Conservation (phyloP, 2,888 invertebrate species). For the Octonoba sinensis region DNA sequence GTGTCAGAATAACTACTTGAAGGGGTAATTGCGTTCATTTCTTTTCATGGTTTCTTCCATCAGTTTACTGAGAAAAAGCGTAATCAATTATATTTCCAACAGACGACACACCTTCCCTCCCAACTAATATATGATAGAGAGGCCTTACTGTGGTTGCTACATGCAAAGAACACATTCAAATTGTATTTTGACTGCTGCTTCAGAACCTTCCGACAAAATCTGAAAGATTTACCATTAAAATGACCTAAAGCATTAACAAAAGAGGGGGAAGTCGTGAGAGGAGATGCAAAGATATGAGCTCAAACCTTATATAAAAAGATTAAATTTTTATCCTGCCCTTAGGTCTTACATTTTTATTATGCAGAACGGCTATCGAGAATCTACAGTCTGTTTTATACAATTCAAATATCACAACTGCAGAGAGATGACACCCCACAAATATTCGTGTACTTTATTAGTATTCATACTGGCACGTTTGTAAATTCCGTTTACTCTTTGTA, state of each 20-base stretch:
- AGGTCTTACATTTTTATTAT: conserved; percentile 28
- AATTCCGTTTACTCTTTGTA: conserved; percentile 55
- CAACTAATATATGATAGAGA: neutral
- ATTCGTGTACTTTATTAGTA: conserved; percentile 25
- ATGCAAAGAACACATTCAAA: conserved; percentile 6
- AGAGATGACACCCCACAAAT: conserved; percentile 13
- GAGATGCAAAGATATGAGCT: conserved; percentile 1
- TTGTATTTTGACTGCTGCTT: neutral
- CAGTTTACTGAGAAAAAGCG: too few species aligned
- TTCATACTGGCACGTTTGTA: conserved; percentile 47
- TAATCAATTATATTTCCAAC: neutral
- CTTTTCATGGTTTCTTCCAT: too few species aligned
- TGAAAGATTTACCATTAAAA: neutral
- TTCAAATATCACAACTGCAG: conserved; percentile 8
- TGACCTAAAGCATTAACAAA: neutral
- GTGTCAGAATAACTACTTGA: conserved; percentile 1
- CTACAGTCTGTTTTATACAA: conserved; percentile 36
- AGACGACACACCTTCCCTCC: neutral
- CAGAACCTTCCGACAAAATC: conserved; percentile 9
- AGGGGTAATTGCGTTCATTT: neutral
- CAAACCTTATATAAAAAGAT: conserved; percentile 10
- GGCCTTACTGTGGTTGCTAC: neutral
- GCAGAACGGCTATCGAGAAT: conserved; percentile 25
- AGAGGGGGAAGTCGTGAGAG: neutral
- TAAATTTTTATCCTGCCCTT: conserved; percentile 12